Conservation (phyloP, 2,888 invertebrate genomes). For the Spodoptera picta region DNA sequence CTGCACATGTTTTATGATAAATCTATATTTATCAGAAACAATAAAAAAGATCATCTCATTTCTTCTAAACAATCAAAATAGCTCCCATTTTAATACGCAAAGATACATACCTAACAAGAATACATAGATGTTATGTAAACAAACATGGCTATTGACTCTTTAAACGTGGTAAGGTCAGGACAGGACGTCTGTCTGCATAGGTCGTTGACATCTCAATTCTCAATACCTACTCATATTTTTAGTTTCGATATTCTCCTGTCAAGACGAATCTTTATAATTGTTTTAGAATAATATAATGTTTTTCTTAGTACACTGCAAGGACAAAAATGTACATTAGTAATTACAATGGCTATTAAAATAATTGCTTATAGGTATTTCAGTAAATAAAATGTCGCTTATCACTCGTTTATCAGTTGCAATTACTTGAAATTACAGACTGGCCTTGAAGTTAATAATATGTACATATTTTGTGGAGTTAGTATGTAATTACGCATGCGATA, state of each 20-base stretch:
- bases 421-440: conserved; percentile 4
- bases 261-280: conserved; percentile 1
- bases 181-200: conserved; percentile 18
- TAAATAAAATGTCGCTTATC: conserved; percentile 13
- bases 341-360: no score
- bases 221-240: conserved; percentile 10
- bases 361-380: neutral
- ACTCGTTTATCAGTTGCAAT: conserved; percentile 14
- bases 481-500: no score
- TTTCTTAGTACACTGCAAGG: no score
- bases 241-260: conserved; percentile 12
- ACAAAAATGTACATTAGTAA: no score
- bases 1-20: no score
- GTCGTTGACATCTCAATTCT: conserved; percentile 22
- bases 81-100: no score
- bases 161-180: conserved; percentile 25
- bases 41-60: no score
- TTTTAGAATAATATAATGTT: neutral
- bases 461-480: neutral
- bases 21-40: no score
- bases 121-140: conserved; percentile 3
- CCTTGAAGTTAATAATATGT: neutral
- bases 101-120: neutral
- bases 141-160: conserved; percentile 32
- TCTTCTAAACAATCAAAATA: no score